Evolutionary conservation across 2,113 vertebrate genomes (phyloP).

Genomic region (Talpa occidentalis): DNA sequence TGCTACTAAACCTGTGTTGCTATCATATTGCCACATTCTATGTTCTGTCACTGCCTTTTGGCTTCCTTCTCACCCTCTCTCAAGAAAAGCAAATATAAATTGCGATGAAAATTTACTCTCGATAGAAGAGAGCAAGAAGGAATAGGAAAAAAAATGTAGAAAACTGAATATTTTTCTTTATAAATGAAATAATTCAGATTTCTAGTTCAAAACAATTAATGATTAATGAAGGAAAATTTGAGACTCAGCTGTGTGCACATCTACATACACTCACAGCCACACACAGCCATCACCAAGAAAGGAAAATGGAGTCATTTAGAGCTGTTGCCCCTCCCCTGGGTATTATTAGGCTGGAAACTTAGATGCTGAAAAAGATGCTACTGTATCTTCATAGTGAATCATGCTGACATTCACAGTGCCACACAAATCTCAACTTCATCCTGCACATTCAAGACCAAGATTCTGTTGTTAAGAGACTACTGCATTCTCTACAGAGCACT

Average conservation of each 20-base stretch:
- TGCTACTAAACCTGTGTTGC: neutral
- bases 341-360: neutral
- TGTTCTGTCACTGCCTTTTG: neutral
- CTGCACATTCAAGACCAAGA: conserved; percentile 26
- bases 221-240: neutral
- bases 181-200: conserved; percentile 59
- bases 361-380: neutral
- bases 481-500: neutral
- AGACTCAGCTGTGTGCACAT: neutral
- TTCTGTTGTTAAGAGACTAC: neutral
- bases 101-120: neutral
- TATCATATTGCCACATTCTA: neutral
- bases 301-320: conserved; percentile 4
- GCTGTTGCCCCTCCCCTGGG: neutral
- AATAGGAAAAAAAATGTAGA: neutral
- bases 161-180: conserved; percentile 52
- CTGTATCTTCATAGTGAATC: neutral
- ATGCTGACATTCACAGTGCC: neutral
- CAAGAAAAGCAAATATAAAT: neutral
- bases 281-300: neutral
- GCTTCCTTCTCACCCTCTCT: neutral
- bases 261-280: neutral
- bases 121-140: neutral
- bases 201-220: neutral
- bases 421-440: neutral